phyloP scores from a whole-genome alignment of 1,140 invertebrate species.

The Zaprionus nigranus region DNA sequence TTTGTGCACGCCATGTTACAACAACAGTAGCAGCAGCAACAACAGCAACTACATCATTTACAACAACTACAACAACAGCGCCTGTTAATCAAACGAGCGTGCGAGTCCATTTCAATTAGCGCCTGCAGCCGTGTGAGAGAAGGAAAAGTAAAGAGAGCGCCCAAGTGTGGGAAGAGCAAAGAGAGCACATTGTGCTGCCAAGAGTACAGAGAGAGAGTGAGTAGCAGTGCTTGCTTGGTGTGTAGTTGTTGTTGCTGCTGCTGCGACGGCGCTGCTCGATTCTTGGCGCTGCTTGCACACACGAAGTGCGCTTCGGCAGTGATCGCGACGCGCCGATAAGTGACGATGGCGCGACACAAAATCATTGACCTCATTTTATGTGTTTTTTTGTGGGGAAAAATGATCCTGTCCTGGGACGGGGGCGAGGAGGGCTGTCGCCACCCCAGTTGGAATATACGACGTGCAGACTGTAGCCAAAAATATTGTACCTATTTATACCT shows the following conservation, averaged over 20 bases:
- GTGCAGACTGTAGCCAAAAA: too few species aligned
- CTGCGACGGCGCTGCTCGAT: slow-evolving; percentile 18
- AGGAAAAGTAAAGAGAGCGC: background rate
- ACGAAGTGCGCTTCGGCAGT: slow-evolving; percentile 56
- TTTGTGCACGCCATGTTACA: slow-evolving; percentile 43
- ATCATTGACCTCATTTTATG: slow-evolving; percentile 75
- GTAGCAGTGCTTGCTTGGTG: background rate
- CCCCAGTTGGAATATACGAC: too few species aligned
- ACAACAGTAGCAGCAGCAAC: slow-evolving; percentile 21
- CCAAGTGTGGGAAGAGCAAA: background rate
- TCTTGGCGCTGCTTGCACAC: slow-evolving; percentile 62
- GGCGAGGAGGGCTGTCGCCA: too few species aligned
- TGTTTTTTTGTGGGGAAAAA: too few species aligned
- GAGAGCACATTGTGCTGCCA: background rate
- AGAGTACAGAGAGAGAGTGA: slow-evolving; percentile 17
- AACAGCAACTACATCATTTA: background rate
- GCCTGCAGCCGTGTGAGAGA: slow-evolving; percentile 16
- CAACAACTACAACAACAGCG: slow-evolving; percentile 6
- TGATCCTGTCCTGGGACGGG: too few species aligned
- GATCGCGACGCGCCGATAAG: slow-evolving; percentile 73
- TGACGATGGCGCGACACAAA: slow-evolving; percentile 75
- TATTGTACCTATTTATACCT: too few species aligned
- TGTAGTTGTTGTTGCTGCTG: background rate
- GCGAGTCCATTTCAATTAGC: slow-evolving; percentile 44
- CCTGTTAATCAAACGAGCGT: slow-evolving; percentile 52